A percentile compares a stretch with the other conserved stretches of the same genome.
phyloP scores from a whole-genome alignment of 2,888 invertebrate species.

The Eugnorisma glareosa region DNA sequence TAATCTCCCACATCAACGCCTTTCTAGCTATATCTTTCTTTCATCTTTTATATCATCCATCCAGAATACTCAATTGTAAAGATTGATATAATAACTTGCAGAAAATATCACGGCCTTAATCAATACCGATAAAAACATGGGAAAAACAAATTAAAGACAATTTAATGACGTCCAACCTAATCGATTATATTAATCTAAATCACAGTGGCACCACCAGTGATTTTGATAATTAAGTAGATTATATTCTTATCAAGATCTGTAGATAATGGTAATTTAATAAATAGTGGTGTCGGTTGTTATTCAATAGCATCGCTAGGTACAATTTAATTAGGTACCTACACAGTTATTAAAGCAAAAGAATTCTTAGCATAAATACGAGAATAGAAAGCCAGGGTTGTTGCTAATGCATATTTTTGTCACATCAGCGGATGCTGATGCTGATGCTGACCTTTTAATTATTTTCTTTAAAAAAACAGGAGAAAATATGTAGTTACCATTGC shows the following conservation, averaged over 20 bases:
- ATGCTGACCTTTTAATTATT: too few relatives aligned
- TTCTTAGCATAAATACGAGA: background rate
- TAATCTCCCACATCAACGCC: background rate
- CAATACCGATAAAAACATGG: slow-evolving; percentile 8
- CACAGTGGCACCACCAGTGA: background rate
- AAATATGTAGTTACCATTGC: too few relatives aligned
- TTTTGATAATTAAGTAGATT: slow-evolving; percentile 8
- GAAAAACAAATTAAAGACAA: slow-evolving; percentile 13
- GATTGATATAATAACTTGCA: background rate
- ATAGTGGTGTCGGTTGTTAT: background rate
- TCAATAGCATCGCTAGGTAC: background rate
- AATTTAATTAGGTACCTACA: background rate
- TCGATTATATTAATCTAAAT: slow-evolving; percentile 31
- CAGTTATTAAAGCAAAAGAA: background rate
- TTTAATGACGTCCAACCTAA: slow-evolving; percentile 30
- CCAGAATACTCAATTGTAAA: background rate
- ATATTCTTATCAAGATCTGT: slow-evolving; percentile 1
- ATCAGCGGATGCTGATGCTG: too few relatives aligned
- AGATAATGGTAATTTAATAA: background rate
- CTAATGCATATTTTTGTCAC: too few relatives aligned
- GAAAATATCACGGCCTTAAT: background rate
- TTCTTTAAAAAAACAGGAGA: too few relatives aligned
- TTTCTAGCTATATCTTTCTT: background rate
- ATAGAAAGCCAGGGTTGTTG: too few relatives aligned
- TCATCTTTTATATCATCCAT: background rate